These are phyloP conservation scores for Rugalucina vietnamica DNA, from an alignment of 2,888 invertebrate genomes.

Conservation along the genomic window DNA sequence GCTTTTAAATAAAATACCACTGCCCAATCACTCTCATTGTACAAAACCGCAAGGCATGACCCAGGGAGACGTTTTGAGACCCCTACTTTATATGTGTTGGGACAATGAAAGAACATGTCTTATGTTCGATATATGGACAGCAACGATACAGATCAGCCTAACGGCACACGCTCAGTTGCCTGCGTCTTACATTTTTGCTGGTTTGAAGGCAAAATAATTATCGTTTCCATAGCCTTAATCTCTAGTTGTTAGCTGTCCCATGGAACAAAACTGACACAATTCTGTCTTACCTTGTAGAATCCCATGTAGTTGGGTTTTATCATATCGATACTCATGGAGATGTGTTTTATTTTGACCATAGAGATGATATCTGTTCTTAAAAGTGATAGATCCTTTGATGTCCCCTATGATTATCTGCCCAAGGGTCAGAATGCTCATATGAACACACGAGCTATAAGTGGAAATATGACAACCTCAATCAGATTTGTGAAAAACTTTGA, in stretches of 20 bases:
- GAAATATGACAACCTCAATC: conserved; percentile 7
- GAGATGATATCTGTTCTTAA: background rate
- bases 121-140: too few species aligned
- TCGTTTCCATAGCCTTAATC: too few species aligned
- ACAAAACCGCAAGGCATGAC: background rate
- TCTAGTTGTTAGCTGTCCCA: too few species aligned
- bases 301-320: too few species aligned
- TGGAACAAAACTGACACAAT: too few species aligned
- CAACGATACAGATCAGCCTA: too few species aligned
- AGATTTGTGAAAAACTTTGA: background rate
- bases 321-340: too few species aligned
- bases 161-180: too few species aligned
- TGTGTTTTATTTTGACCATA: background rate
- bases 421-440: background rate
- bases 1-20: background rate
- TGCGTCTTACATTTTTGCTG: too few species aligned
- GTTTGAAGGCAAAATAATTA: too few species aligned
- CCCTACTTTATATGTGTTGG: background rate
- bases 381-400: background rate
- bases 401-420: background rate
- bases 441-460: background rate
- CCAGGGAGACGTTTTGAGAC: background rate
- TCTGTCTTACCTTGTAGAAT: too few species aligned
- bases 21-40: background rate
- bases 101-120: too few species aligned